Conservation (phyloP, 2,888 invertebrate genomes). For the Gonocerus acuteangulatus region DNA sequence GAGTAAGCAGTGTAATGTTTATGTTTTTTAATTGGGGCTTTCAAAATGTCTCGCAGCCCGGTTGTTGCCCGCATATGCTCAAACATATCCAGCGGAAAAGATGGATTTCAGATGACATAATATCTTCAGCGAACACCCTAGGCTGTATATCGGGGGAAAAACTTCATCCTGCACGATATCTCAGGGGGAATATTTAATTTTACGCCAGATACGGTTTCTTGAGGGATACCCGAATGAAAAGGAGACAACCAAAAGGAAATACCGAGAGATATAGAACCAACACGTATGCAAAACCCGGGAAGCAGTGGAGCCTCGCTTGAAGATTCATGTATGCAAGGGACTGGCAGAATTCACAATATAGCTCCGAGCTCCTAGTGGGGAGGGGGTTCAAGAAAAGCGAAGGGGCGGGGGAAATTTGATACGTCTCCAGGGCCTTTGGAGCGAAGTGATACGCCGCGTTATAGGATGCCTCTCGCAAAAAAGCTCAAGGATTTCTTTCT, state of each 20-base stretch:
- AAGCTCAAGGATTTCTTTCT: neutral
- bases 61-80: no score
- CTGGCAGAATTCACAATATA: conserved; percentile 25
- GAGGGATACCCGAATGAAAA: neutral
- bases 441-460: conserved; percentile 17
- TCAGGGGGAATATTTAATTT: conserved; percentile 2
- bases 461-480: neutral
- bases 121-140: no score
- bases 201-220: neutral
- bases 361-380: neutral
- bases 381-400: neutral
- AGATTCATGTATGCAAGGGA: conserved; percentile 24
- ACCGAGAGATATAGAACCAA: neutral
- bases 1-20: no score
- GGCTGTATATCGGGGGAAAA: no score
- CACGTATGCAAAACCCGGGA: conserved; percentile 17
- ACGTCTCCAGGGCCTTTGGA: conserved; percentile 11
- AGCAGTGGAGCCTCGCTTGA: conserved; percentile 7
- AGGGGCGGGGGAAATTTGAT: conserved; percentile 14
- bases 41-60: no score
- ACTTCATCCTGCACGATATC: neutral
- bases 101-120: no score
- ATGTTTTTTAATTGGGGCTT: no score
- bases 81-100: no score
- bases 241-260: neutral